Percentiles rank a stretch among this genome's conserved stretches.
phyloP scores from a whole-genome alignment of 1,140 invertebrate species.

The Conus ventricosus region DNA sequence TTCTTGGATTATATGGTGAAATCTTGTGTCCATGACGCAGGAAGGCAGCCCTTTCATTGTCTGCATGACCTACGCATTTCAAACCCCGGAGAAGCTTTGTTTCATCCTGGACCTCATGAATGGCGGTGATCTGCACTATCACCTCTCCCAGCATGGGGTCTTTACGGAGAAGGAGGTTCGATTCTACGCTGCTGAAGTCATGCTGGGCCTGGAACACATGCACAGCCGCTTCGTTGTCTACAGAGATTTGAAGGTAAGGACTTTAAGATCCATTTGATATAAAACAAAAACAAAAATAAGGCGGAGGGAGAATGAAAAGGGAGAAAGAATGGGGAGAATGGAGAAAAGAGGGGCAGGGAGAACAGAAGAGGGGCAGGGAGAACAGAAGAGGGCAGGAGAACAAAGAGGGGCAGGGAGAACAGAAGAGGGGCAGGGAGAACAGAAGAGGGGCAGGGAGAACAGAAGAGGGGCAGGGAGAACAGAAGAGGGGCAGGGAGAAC shows the following conservation, averaged over 20 bases:
- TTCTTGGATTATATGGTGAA: background rate
- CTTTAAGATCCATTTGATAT: too few species aligned
- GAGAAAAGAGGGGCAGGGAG: too few species aligned
- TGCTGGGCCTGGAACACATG: constrained; percentile 98
- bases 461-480: too few species aligned
- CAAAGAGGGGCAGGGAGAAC: too few species aligned
- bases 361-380: too few species aligned
- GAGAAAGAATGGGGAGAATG: too few species aligned
- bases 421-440: too few species aligned
- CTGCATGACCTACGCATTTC: constrained; percentile 99
- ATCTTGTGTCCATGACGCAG: constrained; percentile 75
- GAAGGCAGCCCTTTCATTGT: constrained; percentile 99
- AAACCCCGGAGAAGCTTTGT: constrained; percentile 98
- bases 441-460: too few species aligned
- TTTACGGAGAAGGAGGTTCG: constrained; percentile 99
- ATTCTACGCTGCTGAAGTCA: constrained; percentile 98
- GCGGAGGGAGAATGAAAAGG: too few species aligned
- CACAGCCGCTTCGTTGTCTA: constrained; percentile 99
- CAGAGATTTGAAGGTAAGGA: constrained; percentile 89
- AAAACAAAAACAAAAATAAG: too few species aligned
- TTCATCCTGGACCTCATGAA: constrained; percentile 99
- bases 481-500: too few species aligned
- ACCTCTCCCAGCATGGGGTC: constrained; percentile 99
- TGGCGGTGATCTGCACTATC: constrained; percentile 99
- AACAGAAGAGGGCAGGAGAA: too few species aligned